These are phyloP conservation scores for Drosophila simulans DNA, from an alignment of 1,140 invertebrate genomes.

Conservation along the genomic window DNA sequence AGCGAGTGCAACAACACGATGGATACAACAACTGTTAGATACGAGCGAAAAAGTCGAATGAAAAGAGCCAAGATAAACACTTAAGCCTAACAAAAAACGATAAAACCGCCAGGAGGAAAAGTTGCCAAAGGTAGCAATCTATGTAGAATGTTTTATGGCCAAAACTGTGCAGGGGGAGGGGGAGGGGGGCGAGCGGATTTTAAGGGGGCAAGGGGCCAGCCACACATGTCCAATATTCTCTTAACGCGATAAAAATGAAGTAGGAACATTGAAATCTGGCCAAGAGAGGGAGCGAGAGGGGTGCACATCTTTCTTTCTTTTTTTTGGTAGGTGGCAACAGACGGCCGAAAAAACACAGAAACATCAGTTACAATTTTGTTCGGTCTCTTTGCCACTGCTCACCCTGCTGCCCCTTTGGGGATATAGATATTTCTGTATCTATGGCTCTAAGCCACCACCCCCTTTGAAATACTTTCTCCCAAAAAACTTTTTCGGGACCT, in stretches of 20 bases:
- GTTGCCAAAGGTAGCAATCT: conserved; percentile 73
- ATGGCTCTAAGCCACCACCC: neutral
- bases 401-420: neutral
- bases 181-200: neutral
- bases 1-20: conserved; percentile 74
- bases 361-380: conserved; percentile 80
- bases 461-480: conserved; percentile 13
- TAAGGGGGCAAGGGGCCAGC: neutral
- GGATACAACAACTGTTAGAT: conserved; percentile 65
- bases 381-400: conserved; percentile 38
- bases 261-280: conserved; percentile 78
- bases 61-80: conserved; percentile 81
- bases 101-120: conserved; percentile 70
- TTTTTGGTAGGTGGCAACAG: conserved; percentile 42
- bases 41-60: conserved; percentile 73
- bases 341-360: conserved; percentile 69
- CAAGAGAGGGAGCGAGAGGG: conserved; percentile 23
- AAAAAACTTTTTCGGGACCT: conserved; percentile 10
- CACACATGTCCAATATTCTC: conserved; percentile 81
- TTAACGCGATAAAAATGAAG: conserved; percentile 83
- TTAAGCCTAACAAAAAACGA: conserved; percentile 80
- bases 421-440: conserved; percentile 46
- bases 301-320: neutral
- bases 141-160: conserved; percentile 57
- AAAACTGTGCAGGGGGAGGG: neutral